phyloP scores from a whole-genome alignment of 1,140 invertebrate species.

The Adelges cooleyi region DNA sequence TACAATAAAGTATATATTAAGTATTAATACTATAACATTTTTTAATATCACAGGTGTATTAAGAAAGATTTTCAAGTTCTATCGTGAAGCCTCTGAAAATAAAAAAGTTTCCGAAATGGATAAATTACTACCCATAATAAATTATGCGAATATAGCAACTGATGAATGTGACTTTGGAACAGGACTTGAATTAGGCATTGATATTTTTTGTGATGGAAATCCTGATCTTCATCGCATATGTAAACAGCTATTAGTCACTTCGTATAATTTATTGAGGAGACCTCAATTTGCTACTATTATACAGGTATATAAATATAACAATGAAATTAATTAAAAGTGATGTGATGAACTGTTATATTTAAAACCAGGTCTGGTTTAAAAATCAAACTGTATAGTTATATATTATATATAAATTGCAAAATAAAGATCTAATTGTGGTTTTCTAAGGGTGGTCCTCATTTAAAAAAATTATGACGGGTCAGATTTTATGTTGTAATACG shows the following conservation, averaged over 20 bases:
- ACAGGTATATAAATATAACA: conserved; percentile 33
- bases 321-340: not conserved
- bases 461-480: too few species aligned
- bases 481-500: too few species aligned
- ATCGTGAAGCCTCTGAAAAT: not conserved
- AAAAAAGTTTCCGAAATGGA: conserved; percentile 43
- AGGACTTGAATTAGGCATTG: conserved; percentile 73
- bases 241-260: conserved; percentile 53
- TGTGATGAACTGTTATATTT: not conserved
- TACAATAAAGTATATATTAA: conserved; percentile 5
- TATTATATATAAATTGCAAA: not conserved
- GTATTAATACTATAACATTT: not conserved
- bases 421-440: conserved; percentile 32
- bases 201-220: conserved; percentile 67
- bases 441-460: not conserved
- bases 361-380: too few species aligned
- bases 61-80: not conserved
- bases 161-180: conserved; percentile 93
- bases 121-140: conserved; percentile 61
- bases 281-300: conserved; percentile 63
- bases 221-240: conserved; percentile 53
- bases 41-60: not conserved
- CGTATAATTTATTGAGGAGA: conserved; percentile 64
- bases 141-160: conserved; percentile 70
- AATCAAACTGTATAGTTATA: not conserved